Evolutionary conservation across 2,113 vertebrate species (phyloP), one percentile per base, ranked within the genome.

Genomic region (Ellobius talpinus): DNA sequence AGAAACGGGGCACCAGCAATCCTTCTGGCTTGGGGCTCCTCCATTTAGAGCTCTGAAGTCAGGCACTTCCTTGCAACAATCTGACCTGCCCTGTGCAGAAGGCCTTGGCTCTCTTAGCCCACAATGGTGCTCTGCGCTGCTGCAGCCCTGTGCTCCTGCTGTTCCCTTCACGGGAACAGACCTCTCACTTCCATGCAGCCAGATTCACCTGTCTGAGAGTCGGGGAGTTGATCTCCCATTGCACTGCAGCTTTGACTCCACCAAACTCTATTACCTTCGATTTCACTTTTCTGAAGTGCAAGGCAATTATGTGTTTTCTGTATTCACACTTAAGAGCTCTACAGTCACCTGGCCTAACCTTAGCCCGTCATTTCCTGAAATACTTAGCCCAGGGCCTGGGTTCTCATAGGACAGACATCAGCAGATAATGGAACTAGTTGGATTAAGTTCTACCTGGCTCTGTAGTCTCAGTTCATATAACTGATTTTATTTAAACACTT

Each of bases 391-490:
- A 66, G 36, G 65, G n/a, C 65, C 81, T 74, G 50, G 33, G 39
- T 36, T 26, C 66, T 45, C 12, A 3, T 36, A 31, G 42, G 61
- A 7, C 33, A 9, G 52, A 16, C 23, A 9, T 26, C 33, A 36
- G 31, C 73, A 88, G 55, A 82, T 88, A 66, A 90, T 81, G 79
- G 61, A 91, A 76, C 66, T 89, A 84, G 31, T 24, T 55, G 68
- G 63, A 23, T 11, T 88, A 55, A 81, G 12, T 92, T 97, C 85
- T 94, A 8, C 63, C 21, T 61, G 47, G 23, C 87, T 94, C 73
- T 95, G 29, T 78, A 87, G 63, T 68, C 31, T 55, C n/a, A n/a
- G 1, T 50, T 77, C 94, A 50, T 90, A 4, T 47, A 82, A 66
- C 86, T 87, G 33, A 8, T 72, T 36, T 47, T 47, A 72, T 77